phyloP scores from a whole-genome alignment of 2,113 vertebrate species.

The Hydropotes inermis region DNA sequence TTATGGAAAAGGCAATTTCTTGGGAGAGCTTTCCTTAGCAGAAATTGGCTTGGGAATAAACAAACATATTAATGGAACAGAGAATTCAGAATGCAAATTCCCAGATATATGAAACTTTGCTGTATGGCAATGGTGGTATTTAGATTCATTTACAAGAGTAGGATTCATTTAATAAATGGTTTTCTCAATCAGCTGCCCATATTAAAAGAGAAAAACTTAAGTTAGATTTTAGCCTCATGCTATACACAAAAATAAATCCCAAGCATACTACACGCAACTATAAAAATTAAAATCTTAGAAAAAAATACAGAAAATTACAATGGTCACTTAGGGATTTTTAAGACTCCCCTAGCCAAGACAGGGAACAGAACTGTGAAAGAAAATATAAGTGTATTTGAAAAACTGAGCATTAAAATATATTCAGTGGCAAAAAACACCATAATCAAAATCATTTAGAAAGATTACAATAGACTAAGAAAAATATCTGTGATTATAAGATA shows the following conservation, averaged over 20 bases:
- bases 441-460: neutral
- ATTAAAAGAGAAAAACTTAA: neutral
- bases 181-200: neutral
- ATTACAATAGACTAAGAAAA: neutral
- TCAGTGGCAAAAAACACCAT: neutral
- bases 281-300: neutral
- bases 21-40: neutral
- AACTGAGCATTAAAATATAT: neutral
- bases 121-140: neutral
- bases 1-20: neutral
- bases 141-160: neutral
- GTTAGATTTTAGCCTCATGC: neutral
- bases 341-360: neutral
- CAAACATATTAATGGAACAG: neutral
- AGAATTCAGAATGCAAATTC: neutral
- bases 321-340: neutral
- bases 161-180: neutral
- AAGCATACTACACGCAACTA: neutral
- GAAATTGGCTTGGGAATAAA: neutral
- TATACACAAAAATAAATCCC: neutral
- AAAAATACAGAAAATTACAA: neutral
- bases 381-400: neutral
- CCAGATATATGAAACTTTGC: neutral
- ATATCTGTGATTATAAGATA: neutral
- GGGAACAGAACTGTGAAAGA: neutral